A percentile compares a stretch with the other conserved stretches of the same genome.
phyloP scores from a whole-genome alignment of 2,113 vertebrate species.

The Agapornis roseicollis region DNA sequence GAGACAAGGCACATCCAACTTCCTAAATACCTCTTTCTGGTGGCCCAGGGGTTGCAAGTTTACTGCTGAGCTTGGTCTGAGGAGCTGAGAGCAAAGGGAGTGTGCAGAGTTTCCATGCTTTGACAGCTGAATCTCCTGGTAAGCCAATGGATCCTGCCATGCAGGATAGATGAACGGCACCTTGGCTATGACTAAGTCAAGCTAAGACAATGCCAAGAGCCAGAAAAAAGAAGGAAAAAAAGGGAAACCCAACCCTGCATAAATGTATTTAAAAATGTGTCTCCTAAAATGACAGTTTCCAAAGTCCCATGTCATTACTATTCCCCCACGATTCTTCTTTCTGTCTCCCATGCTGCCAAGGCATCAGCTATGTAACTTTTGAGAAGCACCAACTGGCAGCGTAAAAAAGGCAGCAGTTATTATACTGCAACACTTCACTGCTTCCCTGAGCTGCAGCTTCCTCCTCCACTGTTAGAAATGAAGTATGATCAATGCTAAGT shows the following conservation, averaged over 20 bases:
- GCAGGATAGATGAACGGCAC: not conserved
- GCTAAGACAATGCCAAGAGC: not conserved
- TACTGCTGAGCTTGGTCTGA: not conserved
- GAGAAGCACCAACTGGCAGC: not conserved
- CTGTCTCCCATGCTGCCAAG: not conserved
- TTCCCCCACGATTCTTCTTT: not conserved
- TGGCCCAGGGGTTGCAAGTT: not conserved
- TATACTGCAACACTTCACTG: slow-evolving; percentile 10
- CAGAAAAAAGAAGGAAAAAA: not conserved
- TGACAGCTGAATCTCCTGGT: not conserved
- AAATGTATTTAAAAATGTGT: not conserved
- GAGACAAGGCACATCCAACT: not conserved
- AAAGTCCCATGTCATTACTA: not conserved
- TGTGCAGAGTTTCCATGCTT: rapidly evolving
- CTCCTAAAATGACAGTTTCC: not conserved
- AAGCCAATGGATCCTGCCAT: not conserved
- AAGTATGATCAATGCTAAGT: slow-evolving; percentile 56
- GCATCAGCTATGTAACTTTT: not conserved
- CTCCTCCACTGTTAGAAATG: slow-evolving; percentile 5
- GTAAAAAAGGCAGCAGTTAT: not conserved
- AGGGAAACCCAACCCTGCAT: not conserved
- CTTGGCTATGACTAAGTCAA: not conserved
- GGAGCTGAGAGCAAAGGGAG: not conserved
- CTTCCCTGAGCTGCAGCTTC: slow-evolving; percentile 24
- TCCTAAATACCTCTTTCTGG: not conserved